These are phyloP conservation scores for Chionis minor DNA, from an alignment of 2,113 vertebrate species.

Conservation along the genomic window DNA sequence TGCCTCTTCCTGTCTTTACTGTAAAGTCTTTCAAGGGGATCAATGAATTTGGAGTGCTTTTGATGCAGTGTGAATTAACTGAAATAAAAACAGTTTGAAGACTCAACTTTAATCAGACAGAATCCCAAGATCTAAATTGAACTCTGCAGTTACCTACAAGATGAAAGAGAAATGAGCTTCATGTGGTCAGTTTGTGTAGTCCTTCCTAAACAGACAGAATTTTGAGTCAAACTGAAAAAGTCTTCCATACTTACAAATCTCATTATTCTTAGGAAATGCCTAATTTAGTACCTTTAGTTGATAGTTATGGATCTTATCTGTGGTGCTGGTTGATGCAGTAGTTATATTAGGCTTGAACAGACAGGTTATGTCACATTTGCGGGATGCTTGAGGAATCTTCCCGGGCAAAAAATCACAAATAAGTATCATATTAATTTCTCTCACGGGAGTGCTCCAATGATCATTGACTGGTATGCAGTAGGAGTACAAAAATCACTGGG, in stretches of 20 bases:
- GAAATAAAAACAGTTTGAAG: background rate
- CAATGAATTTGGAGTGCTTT: background rate
- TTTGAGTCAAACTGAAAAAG: background rate
- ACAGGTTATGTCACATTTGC: background rate
- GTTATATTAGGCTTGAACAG: constrained; percentile 12
- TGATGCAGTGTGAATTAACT: background rate
- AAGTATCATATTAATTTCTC: background rate
- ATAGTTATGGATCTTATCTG: background rate
- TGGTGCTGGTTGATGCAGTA: background rate
- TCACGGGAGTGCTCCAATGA: background rate
- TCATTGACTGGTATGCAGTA: background rate
- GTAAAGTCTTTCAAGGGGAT: background rate
- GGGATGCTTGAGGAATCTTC: background rate
- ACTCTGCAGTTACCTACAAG: background rate
- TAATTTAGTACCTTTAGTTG: background rate
- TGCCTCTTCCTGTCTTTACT: background rate
- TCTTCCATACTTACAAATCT: background rate
- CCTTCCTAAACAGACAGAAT: background rate
- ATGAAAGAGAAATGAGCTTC: background rate
- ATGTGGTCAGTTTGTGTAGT: background rate
- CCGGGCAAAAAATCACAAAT: background rate
- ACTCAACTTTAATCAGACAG: background rate
- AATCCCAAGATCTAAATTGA: background rate
- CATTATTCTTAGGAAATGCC: background rate
- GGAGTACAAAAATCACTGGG: background rate